phyloP scores from a whole-genome alignment of 2,888 invertebrate species.

The Rotaria sp. region DNA sequence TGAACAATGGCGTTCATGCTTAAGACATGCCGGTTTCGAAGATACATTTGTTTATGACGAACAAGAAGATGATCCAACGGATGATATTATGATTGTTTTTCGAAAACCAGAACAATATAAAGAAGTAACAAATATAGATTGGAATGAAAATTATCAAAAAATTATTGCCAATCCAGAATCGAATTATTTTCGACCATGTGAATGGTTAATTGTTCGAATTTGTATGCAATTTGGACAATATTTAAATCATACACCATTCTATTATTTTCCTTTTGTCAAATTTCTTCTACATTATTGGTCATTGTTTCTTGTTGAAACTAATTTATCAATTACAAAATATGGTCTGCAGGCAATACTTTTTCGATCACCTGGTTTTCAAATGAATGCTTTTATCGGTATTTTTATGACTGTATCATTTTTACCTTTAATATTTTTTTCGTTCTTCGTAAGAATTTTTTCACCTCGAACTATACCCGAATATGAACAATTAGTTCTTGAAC shows the following conservation, averaged over 20 bases:
- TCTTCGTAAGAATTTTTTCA: neutral
- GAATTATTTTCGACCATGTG: conserved; percentile 17
- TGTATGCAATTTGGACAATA: neutral
- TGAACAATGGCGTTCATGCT: conserved; percentile 20
- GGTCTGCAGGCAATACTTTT: neutral
- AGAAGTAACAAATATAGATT: neutral
- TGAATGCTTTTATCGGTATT: neutral
- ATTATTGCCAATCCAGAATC: neutral
- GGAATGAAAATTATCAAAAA: neutral
- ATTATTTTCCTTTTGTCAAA: neutral
- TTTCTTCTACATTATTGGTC: neutral
- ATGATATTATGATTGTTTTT: conserved; percentile 16
- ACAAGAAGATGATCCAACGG: conserved; percentile 28
- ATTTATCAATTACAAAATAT: neutral
- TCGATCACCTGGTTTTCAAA: neutral
- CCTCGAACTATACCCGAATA: neutral
- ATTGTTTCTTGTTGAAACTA: neutral
- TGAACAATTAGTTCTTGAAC: neutral
- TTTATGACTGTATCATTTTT: neutral
- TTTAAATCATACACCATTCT: conserved; percentile 18
- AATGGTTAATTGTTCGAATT: conserved; percentile 14
- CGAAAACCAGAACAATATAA: neutral
- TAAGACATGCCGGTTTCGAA: conserved; percentile 12
- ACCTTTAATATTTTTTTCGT: neutral
- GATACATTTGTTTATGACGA: conserved; percentile 28